phyloP scores from a whole-genome alignment of 2,113 vertebrate genomes.

The Antigone vipio region DNA sequence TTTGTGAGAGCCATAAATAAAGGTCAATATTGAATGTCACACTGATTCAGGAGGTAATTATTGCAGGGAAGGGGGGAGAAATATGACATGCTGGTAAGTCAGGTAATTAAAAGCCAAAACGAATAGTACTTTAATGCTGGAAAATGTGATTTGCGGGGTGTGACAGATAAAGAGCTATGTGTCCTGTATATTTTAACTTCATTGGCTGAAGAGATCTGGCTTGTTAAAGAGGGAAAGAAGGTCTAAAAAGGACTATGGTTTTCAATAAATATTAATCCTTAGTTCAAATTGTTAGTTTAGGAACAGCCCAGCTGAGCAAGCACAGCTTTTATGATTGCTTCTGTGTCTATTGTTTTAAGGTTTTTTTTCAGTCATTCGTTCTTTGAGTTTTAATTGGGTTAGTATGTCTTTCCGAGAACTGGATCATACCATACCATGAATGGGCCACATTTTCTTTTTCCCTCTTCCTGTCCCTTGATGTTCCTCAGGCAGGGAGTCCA shows the following conservation, averaged over 20 bases:
- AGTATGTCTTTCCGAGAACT: not conserved
- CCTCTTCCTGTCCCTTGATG: not conserved
- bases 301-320: not conserved
- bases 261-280: not conserved
- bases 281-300: not conserved
- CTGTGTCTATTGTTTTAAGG: not conserved
- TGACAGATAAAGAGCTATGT: slow-evolving; percentile 34
- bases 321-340: not conserved
- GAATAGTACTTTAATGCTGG: slow-evolving; percentile 44
- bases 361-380: not conserved
- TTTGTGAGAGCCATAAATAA: slow-evolving; percentile 60
- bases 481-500: not conserved
- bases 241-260: not conserved
- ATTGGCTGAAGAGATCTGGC: not conserved
- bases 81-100: slow-evolving; percentile 59
- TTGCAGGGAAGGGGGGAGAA: not conserved
- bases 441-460: not conserved
- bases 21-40: slow-evolving; percentile 61
- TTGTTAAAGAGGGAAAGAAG: not conserved
- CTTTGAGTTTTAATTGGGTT: not conserved
- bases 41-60: slow-evolving; percentile 63
- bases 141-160: slow-evolving; percentile 55
- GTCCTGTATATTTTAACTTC: slow-evolving; percentile 2
- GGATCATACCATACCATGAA: not conserved
- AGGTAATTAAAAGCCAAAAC: slow-evolving; percentile 67